A percentile compares a stretch with the other conserved stretches of the same genome.
Evolutionary conservation across 2,113 vertebrate genomes (phyloP).

Genomic region (Suricata suricatta): DNA sequence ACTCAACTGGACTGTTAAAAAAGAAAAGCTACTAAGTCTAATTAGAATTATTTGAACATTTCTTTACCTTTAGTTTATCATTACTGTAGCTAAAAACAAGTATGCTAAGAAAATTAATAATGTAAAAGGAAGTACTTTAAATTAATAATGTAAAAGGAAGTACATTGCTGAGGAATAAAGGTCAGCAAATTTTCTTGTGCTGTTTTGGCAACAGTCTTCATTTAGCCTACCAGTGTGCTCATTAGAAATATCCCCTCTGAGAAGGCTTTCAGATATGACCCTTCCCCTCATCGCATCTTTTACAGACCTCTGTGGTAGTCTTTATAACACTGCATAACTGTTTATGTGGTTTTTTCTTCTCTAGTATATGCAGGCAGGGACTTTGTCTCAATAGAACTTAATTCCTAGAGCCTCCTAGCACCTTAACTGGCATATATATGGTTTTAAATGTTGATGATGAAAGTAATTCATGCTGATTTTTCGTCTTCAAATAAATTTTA

Average conservation of each 20-base stretch:
- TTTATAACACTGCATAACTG: neutral
- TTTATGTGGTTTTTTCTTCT: neutral
- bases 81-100: neutral
- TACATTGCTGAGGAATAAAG: neutral
- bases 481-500: neutral
- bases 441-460: neutral
- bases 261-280: neutral
- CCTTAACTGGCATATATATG: neutral
- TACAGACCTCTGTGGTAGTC: neutral
- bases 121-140: neutral
- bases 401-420: neutral
- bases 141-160: constrained; percentile 15
- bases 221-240: neutral
- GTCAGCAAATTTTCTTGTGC: neutral
- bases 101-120: constrained; percentile 28
- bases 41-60: neutral
- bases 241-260: neutral
- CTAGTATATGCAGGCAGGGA: neutral
- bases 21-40: constrained; percentile 2
- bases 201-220: neutral
- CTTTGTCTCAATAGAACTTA: neutral
- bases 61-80: neutral
- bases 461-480: constrained; percentile 20
- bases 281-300: neutral
- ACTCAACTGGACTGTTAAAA: neutral